phyloP scores from a whole-genome alignment of 64 coral and sea anemone genomes.

The Dendronephthya gigantea region DNA sequence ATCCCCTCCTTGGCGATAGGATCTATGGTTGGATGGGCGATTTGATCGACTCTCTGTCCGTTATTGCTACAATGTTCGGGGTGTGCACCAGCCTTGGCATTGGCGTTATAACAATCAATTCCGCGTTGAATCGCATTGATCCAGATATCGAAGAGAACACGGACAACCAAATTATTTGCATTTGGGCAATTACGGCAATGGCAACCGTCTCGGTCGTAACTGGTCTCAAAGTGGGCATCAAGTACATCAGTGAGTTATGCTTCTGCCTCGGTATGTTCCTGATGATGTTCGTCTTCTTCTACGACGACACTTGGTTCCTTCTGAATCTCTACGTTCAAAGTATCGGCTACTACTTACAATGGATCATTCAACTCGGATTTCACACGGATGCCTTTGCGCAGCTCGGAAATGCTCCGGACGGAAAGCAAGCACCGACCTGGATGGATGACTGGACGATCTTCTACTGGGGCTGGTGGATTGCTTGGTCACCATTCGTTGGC shows the following conservation, averaged over 20 bases:
- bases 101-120: slow-evolving; percentile 3
- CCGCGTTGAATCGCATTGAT: neutral
- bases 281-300: neutral
- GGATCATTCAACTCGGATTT: neutral
- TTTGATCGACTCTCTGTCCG: neutral
- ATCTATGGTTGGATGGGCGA: slow-evolving; percentile 14
- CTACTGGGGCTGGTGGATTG: slow-evolving; percentile 18
- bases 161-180: slow-evolving; percentile 10
- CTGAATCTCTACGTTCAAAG: slow-evolving; percentile 15
- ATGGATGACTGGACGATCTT: slow-evolving; percentile 17
- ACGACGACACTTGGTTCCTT: neutral
- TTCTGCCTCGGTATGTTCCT: neutral
- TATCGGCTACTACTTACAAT: neutral
- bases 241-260: neutral
- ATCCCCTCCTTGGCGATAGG: neutral
- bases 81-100: slow-evolving; percentile 13
- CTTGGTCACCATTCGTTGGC: slow-evolving; percentile 8
- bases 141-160: neutral
- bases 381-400: neutral
- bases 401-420: slow-evolving; percentile 11
- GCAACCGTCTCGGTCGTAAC: neutral
- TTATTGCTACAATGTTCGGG: slow-evolving; percentile 7
- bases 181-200: neutral
- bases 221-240: slow-evolving; percentile 1
- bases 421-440: neutral